phyloP scores from a whole-genome alignment of 2,888 invertebrate species.

The Agonum fuliginosum region DNA sequence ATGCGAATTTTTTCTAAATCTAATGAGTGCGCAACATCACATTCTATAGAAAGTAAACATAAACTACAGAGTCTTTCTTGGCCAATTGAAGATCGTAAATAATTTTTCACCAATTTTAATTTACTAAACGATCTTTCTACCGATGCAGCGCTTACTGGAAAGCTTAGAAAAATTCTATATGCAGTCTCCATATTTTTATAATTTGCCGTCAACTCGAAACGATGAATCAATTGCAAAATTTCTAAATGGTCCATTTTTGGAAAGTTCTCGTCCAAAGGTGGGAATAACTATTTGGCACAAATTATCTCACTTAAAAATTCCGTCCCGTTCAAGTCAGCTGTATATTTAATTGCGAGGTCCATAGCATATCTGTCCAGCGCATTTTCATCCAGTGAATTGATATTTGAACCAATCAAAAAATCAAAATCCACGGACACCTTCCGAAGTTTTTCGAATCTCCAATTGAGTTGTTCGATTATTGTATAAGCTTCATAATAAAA shows the following conservation, averaged over 20 bases:
- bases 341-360: constrained; percentile 29
- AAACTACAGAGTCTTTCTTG: background rate
- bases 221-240: constrained; percentile 3
- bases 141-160: too few relatives aligned
- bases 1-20: background rate
- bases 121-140: too few relatives aligned
- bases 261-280: constrained; percentile 35
- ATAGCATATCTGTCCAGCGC: constrained; percentile 8
- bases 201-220: constrained; percentile 5
- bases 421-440: background rate
- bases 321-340: background rate
- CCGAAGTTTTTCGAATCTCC: background rate
- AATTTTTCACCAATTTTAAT: too few relatives aligned
- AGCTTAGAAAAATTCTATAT: too few relatives aligned
- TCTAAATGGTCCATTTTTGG: background rate
- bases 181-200: too few relatives aligned
- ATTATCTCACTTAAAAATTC: constrained; percentile 9
- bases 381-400: too few relatives aligned
- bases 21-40: too few relatives aligned
- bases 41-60: constrained; percentile 3
- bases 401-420: constrained; percentile 6
- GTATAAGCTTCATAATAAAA: constrained; percentile 41
- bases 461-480: too few relatives aligned
- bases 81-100: background rate
- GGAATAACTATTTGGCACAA: constrained; percentile 18